Evolutionary conservation across 2,797 vertebrate genomes (phyloP).

Genomic region (Bryconaethiops microstoma): DNA sequence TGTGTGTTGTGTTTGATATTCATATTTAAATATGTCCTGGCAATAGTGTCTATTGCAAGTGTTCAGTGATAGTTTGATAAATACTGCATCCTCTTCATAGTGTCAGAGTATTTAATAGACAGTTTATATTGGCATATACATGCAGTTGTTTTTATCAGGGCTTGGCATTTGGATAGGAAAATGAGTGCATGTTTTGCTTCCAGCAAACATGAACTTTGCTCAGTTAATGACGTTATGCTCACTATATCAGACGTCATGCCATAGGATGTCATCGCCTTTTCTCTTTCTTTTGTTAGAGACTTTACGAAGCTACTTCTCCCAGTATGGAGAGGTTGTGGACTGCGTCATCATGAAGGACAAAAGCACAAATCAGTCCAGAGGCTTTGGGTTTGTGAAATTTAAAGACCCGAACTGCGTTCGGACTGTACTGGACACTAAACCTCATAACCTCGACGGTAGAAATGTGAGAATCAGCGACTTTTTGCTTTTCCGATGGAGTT

Average conservation of each 20-base stretch:
- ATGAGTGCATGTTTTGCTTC: not conserved
- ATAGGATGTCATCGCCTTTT: conserved; percentile 48
- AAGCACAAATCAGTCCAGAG: conserved; percentile 98
- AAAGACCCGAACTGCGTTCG: conserved; percentile 99
- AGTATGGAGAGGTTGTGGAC: conserved; percentile 98
- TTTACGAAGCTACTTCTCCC: conserved; percentile 97
- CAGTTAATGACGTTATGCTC: not conserved
- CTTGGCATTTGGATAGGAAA: not conserved
- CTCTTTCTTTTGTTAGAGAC: conserved; percentile 84
- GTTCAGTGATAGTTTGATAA: not conserved
- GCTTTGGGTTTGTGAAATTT: conserved; percentile 99
- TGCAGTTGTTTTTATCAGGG: not conserved
- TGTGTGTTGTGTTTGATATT: not conserved
- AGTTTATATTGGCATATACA: not conserved
- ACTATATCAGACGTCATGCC: not conserved
- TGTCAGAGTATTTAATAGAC: not conserved
- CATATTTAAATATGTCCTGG: not conserved
- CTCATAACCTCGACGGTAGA: conserved; percentile 96
- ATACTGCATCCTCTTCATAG: not conserved
- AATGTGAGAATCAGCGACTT: conserved; percentile 85
- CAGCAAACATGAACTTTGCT: not conserved
- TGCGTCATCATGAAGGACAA: conserved; percentile 99
- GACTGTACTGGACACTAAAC: conserved; percentile 96
- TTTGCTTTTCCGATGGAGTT: not conserved
- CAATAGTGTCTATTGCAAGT: not conserved